Conservation (phyloP, 2,797 vertebrate species). For the Siniperca scherzeri region DNA sequence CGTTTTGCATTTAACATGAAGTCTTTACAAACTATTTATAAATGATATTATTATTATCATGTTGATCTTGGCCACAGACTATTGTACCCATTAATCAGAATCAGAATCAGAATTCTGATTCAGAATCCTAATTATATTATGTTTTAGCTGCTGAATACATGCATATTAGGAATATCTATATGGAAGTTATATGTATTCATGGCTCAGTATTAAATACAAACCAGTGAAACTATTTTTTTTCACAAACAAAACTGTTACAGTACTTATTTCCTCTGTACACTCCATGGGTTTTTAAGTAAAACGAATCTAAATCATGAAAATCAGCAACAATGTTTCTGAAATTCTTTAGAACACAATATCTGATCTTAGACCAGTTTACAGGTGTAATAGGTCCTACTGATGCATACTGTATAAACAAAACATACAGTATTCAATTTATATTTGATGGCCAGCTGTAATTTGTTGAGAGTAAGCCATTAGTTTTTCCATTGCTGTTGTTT, state of each 20-base stretch:
- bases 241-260: not conserved
- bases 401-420: not conserved
- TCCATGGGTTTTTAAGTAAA: not conserved
- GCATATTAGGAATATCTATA: not conserved
- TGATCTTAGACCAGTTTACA: conserved; percentile 25
- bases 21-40: conserved; percentile 5
- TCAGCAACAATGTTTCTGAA: conserved; percentile 3
- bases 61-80: not conserved
- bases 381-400: not conserved
- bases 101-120: too few relatives aligned
- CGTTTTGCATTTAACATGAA: conserved; percentile 5
- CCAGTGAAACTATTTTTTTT: not conserved
- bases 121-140: not conserved
- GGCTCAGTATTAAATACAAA: conserved; percentile 20
- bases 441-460: conserved; percentile 8
- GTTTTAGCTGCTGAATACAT: conserved; percentile 11
- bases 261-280: not conserved
- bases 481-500: not conserved
- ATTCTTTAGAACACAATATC: conserved; percentile 2
- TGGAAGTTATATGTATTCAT: not conserved
- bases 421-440: not conserved
- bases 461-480: not conserved
- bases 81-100: not conserved
- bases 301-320: not conserved
- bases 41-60: not conserved